Conservation (phyloP, 2,888 invertebrate genomes). For the Cephonodes hylas region DNA sequence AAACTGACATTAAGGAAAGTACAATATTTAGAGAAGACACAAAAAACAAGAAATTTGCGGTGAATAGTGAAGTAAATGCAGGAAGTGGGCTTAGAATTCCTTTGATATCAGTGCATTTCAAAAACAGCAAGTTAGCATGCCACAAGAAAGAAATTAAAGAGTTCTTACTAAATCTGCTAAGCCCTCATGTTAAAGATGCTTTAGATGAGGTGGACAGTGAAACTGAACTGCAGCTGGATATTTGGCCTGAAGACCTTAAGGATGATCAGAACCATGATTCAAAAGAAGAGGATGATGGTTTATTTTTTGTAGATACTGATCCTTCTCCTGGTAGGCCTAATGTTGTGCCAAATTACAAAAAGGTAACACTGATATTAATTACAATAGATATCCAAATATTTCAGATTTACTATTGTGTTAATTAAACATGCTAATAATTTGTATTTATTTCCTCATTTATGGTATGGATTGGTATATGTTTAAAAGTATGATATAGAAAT, state of each 20-base stretch:
- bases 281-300: conserved; percentile 42
- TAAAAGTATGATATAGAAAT: too few relatives aligned
- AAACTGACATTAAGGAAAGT: conserved; percentile 20
- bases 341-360: conserved; percentile 61
- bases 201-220: conserved; percentile 48
- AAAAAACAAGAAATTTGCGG: conserved; percentile 59
- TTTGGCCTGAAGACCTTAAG: conserved; percentile 65
- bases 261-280: conserved; percentile 26
- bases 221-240: conserved; percentile 62
- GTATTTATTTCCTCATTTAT: too few relatives aligned
- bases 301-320: conserved; percentile 71
- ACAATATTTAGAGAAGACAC: conserved; percentile 61
- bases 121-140: conserved; percentile 62
- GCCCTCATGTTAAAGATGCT: conserved; percentile 47
- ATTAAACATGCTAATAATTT: too few relatives aligned
- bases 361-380: conserved; percentile 43
- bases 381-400: too few relatives aligned
- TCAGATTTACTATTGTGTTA: too few relatives aligned
- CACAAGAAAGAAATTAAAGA: conserved; percentile 70
- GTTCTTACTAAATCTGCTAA: conserved; percentile 69
- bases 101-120: conserved; percentile 69
- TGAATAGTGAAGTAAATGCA: conserved; percentile 55
- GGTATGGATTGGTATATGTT: too few relatives aligned
- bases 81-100: conserved; percentile 69
- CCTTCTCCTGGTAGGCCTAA: conserved; percentile 42